Evolutionary conservation across 2,797 vertebrate genomes (phyloP).

Genomic region (Cygnus olor): DNA sequence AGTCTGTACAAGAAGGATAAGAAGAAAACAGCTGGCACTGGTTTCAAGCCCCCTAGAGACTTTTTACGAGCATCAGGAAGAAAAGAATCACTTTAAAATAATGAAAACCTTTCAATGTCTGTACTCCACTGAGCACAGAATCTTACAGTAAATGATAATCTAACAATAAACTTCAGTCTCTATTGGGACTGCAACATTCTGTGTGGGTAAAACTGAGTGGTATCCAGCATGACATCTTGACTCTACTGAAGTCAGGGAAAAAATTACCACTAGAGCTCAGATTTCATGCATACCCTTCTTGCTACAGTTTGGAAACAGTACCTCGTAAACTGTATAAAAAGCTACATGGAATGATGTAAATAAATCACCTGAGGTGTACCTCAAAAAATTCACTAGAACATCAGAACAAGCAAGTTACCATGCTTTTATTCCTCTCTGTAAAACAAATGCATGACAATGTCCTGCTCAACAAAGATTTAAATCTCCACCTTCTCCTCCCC

Average conservation of each 20-base stretch:
- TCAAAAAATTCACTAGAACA: not conserved
- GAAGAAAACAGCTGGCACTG: not conserved
- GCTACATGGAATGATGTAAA: not conserved
- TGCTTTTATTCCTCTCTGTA: not conserved
- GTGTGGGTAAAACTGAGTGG: not conserved
- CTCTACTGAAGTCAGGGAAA: not conserved
- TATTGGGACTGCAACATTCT: not conserved
- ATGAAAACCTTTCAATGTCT: slow-evolving; percentile 39
- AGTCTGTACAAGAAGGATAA: not conserved
- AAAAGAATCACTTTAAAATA: slow-evolving; percentile 50
- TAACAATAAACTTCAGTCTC: slow-evolving; percentile 10
- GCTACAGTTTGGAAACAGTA: not conserved
- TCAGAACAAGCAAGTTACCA: not conserved
- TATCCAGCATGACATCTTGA: not conserved
- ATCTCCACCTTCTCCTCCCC: not conserved
- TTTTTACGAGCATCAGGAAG: slow-evolving; percentile 27
- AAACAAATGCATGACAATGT: not conserved
- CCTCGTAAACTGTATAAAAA: not conserved
- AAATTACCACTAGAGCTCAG: not conserved
- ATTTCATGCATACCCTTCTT: not conserved
- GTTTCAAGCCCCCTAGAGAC: not conserved
- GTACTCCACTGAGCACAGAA: not conserved
- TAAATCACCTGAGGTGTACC: not conserved
- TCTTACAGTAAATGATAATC: slow-evolving; percentile 33
- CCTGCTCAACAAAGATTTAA: not conserved